Percentiles rank a stretch among this genome's conserved stretches.
phyloP scores from a whole-genome alignment of 1,140 invertebrate species.

The Monochamus saltuarius region DNA sequence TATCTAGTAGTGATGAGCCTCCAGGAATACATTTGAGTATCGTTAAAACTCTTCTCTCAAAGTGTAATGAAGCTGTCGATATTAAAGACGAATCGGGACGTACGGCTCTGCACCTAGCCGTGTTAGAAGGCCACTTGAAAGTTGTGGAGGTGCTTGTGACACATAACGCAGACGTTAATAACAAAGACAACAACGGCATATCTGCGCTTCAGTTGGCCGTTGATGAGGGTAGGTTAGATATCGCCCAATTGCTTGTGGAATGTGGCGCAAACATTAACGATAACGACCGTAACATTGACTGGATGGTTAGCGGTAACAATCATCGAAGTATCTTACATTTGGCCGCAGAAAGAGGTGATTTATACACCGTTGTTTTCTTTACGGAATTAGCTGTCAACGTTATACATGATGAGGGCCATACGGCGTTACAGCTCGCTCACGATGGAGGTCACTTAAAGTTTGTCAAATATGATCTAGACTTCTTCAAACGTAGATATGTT shows the following conservation, averaged over 20 bases:
- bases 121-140: slow-evolving; percentile 49
- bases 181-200: slow-evolving; percentile 5
- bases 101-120: slow-evolving; percentile 3
- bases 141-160: slow-evolving; percentile 53
- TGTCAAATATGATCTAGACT: too few species aligned
- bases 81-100: neutral
- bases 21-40: too few species aligned
- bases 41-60: slow-evolving; percentile 28
- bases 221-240: too few species aligned
- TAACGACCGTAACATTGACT: neutral
- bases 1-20: too few species aligned
- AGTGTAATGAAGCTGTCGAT: neutral
- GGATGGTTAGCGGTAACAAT: neutral
- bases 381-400: neutral
- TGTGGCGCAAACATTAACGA: neutral
- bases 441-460: too few species aligned
- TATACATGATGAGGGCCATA: neutral
- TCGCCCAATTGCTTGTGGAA: neutral
- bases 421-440: too few species aligned
- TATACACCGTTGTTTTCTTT: slow-evolving; percentile 54
- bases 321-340: neutral
- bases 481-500: too few species aligned
- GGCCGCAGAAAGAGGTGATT: too few species aligned
- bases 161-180: slow-evolving; percentile 6
- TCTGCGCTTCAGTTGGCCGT: too few species aligned